A percentile compares a stretch with the other conserved stretches of the same genome.
Conservation (phyloP, 2,888 invertebrate species). For the Cataglyphis rosenhaueri region DNA sequence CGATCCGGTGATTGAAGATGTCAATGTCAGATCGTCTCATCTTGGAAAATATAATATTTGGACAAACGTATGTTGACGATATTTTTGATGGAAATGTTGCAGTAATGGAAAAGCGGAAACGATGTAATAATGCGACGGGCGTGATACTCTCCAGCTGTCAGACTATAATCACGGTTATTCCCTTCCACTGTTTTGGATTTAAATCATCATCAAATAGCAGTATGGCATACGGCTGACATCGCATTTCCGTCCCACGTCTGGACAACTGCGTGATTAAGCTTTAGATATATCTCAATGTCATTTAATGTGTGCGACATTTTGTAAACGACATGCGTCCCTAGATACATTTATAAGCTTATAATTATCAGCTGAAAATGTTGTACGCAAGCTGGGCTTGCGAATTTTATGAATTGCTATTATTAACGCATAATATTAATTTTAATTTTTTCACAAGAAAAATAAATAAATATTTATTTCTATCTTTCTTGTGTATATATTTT, state of each 20-base stretch:
- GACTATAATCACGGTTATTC: slow-evolving; percentile 12
- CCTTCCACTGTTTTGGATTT: slow-evolving; percentile 27
- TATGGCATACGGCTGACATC: slow-evolving; percentile 20
- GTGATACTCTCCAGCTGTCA: slow-evolving; percentile 34
- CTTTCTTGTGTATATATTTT: not conserved
- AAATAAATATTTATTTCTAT: not conserved
- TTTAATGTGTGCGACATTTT: slow-evolving; percentile 11
- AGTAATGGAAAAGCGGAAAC: slow-evolving; percentile 31
- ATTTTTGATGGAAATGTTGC: slow-evolving; percentile 33
- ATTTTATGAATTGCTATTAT: not conserved
- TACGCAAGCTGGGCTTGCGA: not conserved
- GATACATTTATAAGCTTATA: not conserved
- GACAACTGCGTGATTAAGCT: slow-evolving; percentile 23
- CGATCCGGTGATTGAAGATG: slow-evolving; percentile 9
- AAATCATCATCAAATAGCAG: slow-evolving; percentile 43
- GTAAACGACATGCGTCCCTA: not conserved
- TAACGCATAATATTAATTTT: not conserved
- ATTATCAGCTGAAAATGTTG: not conserved
- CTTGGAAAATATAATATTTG: slow-evolving; percentile 29
- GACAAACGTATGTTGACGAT: slow-evolving; percentile 9
- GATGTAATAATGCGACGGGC: slow-evolving; percentile 48
- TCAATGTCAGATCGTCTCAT: slow-evolving; percentile 22
- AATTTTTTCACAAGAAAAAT: not conserved
- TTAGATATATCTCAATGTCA: slow-evolving; percentile 39
- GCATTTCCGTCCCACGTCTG: slow-evolving; percentile 16